Percentiles rank a stretch among this genome's conserved stretches.
These are phyloP conservation scores for Augochlorella aurata DNA, from an alignment of 2,888 invertebrate genomes.

Conservation along the genomic window DNA sequence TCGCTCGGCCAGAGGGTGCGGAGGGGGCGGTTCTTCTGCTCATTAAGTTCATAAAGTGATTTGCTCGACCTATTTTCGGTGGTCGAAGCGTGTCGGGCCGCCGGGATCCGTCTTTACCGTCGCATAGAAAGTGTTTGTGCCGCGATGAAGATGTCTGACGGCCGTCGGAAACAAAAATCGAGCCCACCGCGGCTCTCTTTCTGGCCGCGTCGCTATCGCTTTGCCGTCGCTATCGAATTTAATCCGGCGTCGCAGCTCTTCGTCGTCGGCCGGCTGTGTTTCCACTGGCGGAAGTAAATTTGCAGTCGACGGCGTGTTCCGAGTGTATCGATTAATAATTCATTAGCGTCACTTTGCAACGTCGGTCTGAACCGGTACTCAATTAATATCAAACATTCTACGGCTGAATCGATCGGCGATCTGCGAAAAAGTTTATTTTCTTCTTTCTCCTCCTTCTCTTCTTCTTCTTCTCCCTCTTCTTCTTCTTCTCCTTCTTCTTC, in stretches of 20 bases:
- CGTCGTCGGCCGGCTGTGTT: neutral
- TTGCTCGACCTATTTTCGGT: slow-evolving; percentile 38
- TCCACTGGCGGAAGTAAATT: neutral
- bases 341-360: slow-evolving; percentile 31
- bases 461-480: neutral
- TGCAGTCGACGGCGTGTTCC: slow-evolving; percentile 14
- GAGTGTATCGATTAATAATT: slow-evolving; percentile 44
- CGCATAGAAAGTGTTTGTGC: neutral
- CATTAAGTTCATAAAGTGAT: slow-evolving; percentile 46
- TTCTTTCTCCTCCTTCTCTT: neutral
- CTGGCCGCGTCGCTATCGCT: neutral
- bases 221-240: slow-evolving; percentile 25
- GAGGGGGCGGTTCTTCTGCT: slow-evolving; percentile 35
- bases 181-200: neutral
- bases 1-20: neutral
- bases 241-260: slow-evolving; percentile 1
- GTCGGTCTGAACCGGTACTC: slow-evolving; percentile 20
- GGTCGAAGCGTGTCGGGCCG: neutral
- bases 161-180: slow-evolving; percentile 12
- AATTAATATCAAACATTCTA: slow-evolving; percentile 30
- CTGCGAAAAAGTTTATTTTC: neutral
- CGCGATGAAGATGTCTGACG: neutral
- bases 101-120: slow-evolving; percentile 22
- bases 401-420: slow-evolving; percentile 9
- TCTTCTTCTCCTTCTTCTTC: neutral